A percentile compares a stretch with the other conserved stretches of the same genome.
Conservation (phyloP, 2,113 vertebrate species). For the Tachuris rubrigastra region DNA sequence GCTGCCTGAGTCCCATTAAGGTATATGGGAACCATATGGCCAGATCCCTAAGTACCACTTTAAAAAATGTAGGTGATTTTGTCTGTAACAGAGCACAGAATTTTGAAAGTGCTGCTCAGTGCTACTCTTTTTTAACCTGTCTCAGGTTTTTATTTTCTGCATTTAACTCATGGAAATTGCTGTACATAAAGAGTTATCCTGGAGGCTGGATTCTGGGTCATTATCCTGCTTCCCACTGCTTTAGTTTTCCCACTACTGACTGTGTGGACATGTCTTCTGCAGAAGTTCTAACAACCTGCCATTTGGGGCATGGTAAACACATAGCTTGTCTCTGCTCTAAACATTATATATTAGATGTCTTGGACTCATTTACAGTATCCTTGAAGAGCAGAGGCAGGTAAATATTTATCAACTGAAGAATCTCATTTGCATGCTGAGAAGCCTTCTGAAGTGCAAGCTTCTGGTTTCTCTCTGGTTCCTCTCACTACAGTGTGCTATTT, state of each 20-base stretch:
- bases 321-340: not conserved
- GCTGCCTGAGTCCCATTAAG: not conserved
- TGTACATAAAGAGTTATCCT: not conserved
- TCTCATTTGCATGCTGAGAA: not conserved
- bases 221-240: not conserved
- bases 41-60: not conserved
- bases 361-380: not conserved
- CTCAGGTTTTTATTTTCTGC: not conserved
- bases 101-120: not conserved
- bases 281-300: not conserved
- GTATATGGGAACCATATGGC: not conserved
- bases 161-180: not conserved
- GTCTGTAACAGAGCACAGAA: not conserved
- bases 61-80: not conserved
- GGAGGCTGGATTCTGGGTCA: not conserved
- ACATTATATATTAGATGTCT: not conserved
- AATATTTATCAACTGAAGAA: not conserved
- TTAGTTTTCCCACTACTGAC: not conserved
- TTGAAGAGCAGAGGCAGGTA: not conserved
- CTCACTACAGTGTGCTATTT: not conserved
- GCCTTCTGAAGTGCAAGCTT: not conserved
- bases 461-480: not conserved
- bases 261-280: not conserved
- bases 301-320: not conserved
- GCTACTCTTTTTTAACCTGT: not conserved